A percentile compares a stretch with the other conserved stretches of the same genome.
Evolutionary conservation across 2,113 vertebrate genomes (phyloP).

Genomic region (Rousettus leschenaultii): DNA sequence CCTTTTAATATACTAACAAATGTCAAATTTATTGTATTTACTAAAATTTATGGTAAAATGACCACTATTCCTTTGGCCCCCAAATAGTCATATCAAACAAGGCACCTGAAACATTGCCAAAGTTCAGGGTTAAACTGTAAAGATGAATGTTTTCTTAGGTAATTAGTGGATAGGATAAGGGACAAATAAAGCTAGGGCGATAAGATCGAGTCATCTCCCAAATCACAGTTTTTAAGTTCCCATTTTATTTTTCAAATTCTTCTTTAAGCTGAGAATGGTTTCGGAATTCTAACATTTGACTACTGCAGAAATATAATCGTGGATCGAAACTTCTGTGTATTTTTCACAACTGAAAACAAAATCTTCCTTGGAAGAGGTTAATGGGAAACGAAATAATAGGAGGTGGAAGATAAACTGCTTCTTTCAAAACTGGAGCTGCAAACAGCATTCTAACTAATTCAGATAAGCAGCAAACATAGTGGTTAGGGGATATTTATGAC

Average conservation of each 20-base stretch:
- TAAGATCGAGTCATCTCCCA: not conserved
- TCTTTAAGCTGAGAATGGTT: conserved; percentile 39
- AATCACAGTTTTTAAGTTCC: conserved; percentile 29
- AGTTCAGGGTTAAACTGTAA: not conserved
- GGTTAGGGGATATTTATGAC: conserved; percentile 76
- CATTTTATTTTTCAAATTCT: conserved; percentile 47
- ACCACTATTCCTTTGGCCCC: not conserved
- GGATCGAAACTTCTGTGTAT: conserved; percentile 55
- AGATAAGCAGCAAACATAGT: conserved; percentile 72
- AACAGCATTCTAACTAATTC: conserved; percentile 75
- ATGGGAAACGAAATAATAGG: conserved; percentile 64
- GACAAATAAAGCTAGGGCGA: not conserved
- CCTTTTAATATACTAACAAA: not conserved
- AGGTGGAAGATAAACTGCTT: conserved; percentile 70
- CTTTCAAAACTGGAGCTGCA: conserved; percentile 68
- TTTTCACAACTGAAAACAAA: conserved; percentile 64
- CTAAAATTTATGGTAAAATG: conserved; percentile 8
- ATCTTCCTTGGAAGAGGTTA: conserved; percentile 73
- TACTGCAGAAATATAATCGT: conserved; percentile 42
- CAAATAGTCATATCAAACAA: not conserved
- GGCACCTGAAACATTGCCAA: not conserved
- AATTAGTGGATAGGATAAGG: not conserved
- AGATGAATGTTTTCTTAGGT: not conserved
- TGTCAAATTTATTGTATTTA: not conserved
- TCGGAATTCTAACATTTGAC: conserved; percentile 50